Conservation (phyloP, 2,888 invertebrate genomes). For the Caenorhabditis sp. region DNA sequence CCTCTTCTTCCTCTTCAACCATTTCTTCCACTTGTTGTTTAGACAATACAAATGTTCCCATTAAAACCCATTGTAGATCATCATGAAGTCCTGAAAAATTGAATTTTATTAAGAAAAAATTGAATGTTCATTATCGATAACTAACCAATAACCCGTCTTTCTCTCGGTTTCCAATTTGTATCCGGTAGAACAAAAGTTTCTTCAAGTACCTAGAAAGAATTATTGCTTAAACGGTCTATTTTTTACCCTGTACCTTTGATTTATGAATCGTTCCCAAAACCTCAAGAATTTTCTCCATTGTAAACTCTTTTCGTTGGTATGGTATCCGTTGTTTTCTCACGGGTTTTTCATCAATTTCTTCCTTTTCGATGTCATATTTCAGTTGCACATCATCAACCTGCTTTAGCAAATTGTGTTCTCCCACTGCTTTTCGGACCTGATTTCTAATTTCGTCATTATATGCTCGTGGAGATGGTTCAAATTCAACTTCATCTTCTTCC, state of each 20-base stretch:
- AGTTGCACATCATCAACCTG: neutral
- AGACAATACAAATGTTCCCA: conserved; percentile 16
- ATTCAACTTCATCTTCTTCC: neutral
- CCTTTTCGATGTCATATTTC: neutral
- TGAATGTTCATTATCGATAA: neutral
- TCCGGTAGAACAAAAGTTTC: conserved; percentile 19
- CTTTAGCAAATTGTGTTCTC: neutral
- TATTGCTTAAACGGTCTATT: neutral
- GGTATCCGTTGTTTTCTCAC: neutral
- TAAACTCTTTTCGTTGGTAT: neutral
- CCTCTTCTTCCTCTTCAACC: neutral
- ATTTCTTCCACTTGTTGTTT: conserved; percentile 4
- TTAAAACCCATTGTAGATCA: conserved; percentile 28
- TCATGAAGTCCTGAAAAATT: conserved; percentile 22
- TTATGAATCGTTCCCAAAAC: conserved; percentile 2
- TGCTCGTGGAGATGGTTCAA: too few relatives aligned
- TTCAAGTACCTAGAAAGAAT: neutral
- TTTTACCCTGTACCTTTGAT: conserved; percentile 8
- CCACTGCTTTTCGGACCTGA: neutral
- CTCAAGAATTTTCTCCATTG: neutral
- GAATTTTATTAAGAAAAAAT: too few relatives aligned
- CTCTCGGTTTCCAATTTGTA: conserved; percentile 17
- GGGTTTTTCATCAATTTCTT: neutral
- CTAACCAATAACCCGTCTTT: conserved; percentile 19
- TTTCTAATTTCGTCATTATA: neutral